A percentile compares a stretch with the other conserved stretches of the same genome.
Conservation (phyloP, 2,113 vertebrate species). For the Silurus glanis region DNA sequence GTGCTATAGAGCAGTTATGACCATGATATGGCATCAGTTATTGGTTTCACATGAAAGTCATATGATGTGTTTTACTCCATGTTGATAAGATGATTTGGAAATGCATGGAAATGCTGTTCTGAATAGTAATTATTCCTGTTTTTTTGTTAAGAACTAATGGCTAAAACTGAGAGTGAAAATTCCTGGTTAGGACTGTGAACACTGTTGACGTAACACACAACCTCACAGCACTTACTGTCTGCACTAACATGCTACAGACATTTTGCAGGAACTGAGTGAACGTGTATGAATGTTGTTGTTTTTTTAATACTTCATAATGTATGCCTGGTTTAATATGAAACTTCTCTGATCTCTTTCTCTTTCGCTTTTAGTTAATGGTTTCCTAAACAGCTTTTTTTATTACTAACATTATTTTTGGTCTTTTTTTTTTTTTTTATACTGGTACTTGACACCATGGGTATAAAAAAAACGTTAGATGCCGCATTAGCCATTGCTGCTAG, state of each 20-base stretch:
- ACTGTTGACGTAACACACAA: constrained; percentile 43
- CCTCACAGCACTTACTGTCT: constrained; percentile 54
- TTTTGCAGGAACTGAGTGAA: constrained; percentile 71
- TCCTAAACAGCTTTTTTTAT: constrained; percentile 42
- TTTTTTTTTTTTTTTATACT: constrained; percentile 47
- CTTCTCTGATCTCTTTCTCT: constrained; percentile 47
- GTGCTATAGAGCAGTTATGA: constrained; percentile 39
- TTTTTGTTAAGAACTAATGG: constrained; percentile 42
- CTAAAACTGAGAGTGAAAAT: constrained; percentile 6
- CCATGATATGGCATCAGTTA: constrained; percentile 22
- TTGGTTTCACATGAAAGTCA: constrained; percentile 9
- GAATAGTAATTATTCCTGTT: constrained; percentile 31
- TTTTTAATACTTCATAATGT: constrained; percentile 68
- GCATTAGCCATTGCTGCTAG: neutral
- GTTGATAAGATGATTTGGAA: constrained; percentile 22
- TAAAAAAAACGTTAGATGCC: constrained; percentile 18
- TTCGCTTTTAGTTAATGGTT: constrained; percentile 30
- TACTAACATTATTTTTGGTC: constrained; percentile 36
- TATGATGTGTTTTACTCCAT: constrained; percentile 29
- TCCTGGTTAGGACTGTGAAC: constrained; percentile 20
- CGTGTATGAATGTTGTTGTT: constrained; percentile 74
- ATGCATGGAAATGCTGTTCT: constrained; percentile 22
- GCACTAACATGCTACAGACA: constrained; percentile 76
- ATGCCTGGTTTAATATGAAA: constrained; percentile 68
- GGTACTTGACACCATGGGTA: constrained; percentile 28